Base-by-base conservation (phyloP, 2,113 vertebrate species). In the Tetraodon nigroviridis region DNA sequence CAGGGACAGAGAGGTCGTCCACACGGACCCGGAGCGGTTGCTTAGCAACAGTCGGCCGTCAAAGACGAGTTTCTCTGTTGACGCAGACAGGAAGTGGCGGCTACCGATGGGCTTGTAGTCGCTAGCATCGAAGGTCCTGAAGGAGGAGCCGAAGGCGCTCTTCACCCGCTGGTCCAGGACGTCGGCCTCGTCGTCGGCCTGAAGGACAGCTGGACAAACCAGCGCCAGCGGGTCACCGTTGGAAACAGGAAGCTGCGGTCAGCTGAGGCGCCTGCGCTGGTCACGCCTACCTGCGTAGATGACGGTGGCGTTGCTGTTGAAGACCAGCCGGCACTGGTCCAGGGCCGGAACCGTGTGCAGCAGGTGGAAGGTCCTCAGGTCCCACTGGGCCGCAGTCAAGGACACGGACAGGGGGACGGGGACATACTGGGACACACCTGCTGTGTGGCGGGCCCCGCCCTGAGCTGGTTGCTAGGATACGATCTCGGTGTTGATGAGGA, bases 401-500 rank as follows among this genome's bases (percentile, higher is more conserved):
- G 90, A 24, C 22, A 24, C 22, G 22, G 22, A 24, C 22, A 24
- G 5, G 22, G 22, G 5, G 3, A 24, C 22, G 22, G 22, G 22
- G 22, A 24, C 22, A 24, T n/a, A n/a, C n/a, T n/a, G 22, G 22
- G 22, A 24, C 22, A 24, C 22, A 3, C 22, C 22, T 3, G 22
- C 22, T 2, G 2, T 24, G 22, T 24, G 22, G 22, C 5, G 22
- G 22, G 22, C 22, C 3, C 5, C 5, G 22, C 22, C 22, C 22
- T 24, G 22, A 2, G 22, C n/a, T 24, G 22, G 22, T 3, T 12
- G 7, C 11, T 85, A 97, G 93, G 93, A 99, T 98, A 98, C 96
- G 13, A 99, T 97, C 87, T 99, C 96, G 0, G 96, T 98, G 82
- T 98, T 99, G 76, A 98, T 80, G 87, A 99, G 94, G 86, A 99